Base-by-base conservation (phyloP, 1,140 invertebrate genomes). In the Eueides isabella region DNA sequence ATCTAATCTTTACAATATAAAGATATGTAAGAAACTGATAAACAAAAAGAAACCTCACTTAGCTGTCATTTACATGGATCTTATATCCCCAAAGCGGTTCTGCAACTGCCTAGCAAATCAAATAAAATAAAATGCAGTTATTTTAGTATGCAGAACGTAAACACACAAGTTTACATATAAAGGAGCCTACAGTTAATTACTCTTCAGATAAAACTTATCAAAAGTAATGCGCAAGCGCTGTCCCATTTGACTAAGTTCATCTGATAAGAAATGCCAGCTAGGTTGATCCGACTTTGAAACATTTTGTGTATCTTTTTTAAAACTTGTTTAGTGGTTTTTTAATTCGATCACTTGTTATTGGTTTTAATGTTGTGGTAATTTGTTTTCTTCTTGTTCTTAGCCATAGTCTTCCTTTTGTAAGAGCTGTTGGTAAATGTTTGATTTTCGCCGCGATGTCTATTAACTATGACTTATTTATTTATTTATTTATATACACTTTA, bases 141-240 rank as follows among this genome's bases (percentile, higher is more conserved):
- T 55, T 26, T 55, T 23, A 26, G 3, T 55, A 55, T 26, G 48
- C 48, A 55, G 48, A 26, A 26, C 12, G 48, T 55, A 55, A 55
- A 55, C 23, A 55, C 23, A 55, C 2, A 55, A 19, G 48, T 23
- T 55, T 55, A 26, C 48, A 55, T 55, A 11, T 55, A 55, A 55
- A 55, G 23, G 23, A 14, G 48, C 48, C 48, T 55, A 6, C 23
- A 55, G 48, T 55, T 55, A 55, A 55, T 55, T 55, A 55, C 48
- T 55, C 23, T 7, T 23, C 26, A 55, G 48, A 55, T 55, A 55
- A 55, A 55, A 26, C 23, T 26, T 55, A 55, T 55, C 41, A 55
- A 55, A 55, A 55, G 48, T 55, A 55, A 55, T 55, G 48, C 48
- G 48, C 48, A 14, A 26, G 23, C 23, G 48, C 19, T 55, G 48